These are phyloP conservation scores for Acheta domesticus DNA, from an alignment of 2,888 invertebrate genomes.

Conservation along the genomic window DNA sequence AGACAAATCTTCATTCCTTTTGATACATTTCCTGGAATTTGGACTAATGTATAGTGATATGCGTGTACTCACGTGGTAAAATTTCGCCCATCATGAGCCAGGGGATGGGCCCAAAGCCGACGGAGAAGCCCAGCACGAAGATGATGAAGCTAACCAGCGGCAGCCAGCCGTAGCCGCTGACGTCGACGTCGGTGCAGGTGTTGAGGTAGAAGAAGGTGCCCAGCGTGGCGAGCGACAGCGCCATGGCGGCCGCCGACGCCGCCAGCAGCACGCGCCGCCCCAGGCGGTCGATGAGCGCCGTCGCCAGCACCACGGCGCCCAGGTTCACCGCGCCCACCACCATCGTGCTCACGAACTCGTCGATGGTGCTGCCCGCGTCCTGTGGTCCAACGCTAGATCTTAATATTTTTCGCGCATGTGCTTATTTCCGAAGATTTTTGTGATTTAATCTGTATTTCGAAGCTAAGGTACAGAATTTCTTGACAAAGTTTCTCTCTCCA, in stretches of 20 bases:
- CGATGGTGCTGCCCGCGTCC: slow-evolving; percentile 74
- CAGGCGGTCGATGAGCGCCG: slow-evolving; percentile 82
- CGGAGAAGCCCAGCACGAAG: slow-evolving; percentile 81
- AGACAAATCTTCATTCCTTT: too few species aligned
- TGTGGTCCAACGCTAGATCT: slow-evolving; percentile 37
- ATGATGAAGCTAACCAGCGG: slow-evolving; percentile 76
- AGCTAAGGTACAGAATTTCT: too few species aligned
- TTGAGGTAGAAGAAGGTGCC: slow-evolving; percentile 77
- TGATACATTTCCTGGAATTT: too few species aligned
- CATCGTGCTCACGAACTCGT: slow-evolving; percentile 74
- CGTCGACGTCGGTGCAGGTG: slow-evolving; percentile 50
- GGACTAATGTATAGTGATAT: too few species aligned
- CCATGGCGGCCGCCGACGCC: slow-evolving; percentile 76
- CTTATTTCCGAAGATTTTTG: too few species aligned
- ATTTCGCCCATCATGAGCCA: slow-evolving; percentile 91
- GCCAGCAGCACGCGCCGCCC: slow-evolving; percentile 87
- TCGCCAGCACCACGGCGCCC: slow-evolving; percentile 80
- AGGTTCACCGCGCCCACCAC: slow-evolving; percentile 89
- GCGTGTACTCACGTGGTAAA: slow-evolving; percentile 55
- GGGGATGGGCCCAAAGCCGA: slow-evolving; percentile 81
- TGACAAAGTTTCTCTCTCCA: too few species aligned
- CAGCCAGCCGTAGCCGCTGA: slow-evolving; percentile 65
- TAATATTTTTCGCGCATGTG: too few species aligned
- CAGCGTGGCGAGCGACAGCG: slow-evolving; percentile 64
- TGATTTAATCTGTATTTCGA: too few species aligned